Conservation (phyloP, 2,113 vertebrate genomes). For the Prionailurus bengalensis region DNA sequence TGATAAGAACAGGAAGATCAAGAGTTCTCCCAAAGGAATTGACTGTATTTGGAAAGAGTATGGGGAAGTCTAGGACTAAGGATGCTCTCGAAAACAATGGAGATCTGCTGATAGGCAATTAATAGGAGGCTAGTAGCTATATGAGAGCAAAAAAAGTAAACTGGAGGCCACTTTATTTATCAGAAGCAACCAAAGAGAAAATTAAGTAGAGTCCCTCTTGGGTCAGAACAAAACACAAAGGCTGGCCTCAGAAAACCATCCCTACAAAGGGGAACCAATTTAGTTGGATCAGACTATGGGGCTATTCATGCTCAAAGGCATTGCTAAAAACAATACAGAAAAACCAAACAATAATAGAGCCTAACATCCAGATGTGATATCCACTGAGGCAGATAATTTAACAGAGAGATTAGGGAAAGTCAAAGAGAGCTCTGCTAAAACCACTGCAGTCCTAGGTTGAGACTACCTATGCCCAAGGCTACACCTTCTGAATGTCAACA, state of each 20-base stretch:
- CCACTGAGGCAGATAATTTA: background rate
- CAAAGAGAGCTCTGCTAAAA: conserved; percentile 18
- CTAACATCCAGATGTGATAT: background rate
- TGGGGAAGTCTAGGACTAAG: background rate
- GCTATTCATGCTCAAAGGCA: background rate
- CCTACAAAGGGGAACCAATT: background rate
- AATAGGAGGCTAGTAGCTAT: background rate
- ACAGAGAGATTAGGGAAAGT: background rate
- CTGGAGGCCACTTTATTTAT: background rate
- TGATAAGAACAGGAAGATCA: background rate
- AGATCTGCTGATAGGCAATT: background rate
- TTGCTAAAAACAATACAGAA: background rate
- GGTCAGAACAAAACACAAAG: background rate
- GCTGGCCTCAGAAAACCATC: background rate
- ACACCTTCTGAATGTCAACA: background rate
- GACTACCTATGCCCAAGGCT: background rate
- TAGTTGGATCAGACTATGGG: background rate
- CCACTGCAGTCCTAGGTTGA: background rate
- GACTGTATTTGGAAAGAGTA: background rate
- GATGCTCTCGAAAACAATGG: background rate
- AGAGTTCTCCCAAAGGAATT: background rate
- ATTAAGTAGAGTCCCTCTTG: background rate
- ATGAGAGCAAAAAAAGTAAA: background rate
- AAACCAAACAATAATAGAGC: background rate
- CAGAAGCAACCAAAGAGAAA: background rate